Evolutionary conservation across 2,113 vertebrate genomes (phyloP), one percentile per base, ranked within the genome.

Genomic region (Sapajus apella): DNA sequence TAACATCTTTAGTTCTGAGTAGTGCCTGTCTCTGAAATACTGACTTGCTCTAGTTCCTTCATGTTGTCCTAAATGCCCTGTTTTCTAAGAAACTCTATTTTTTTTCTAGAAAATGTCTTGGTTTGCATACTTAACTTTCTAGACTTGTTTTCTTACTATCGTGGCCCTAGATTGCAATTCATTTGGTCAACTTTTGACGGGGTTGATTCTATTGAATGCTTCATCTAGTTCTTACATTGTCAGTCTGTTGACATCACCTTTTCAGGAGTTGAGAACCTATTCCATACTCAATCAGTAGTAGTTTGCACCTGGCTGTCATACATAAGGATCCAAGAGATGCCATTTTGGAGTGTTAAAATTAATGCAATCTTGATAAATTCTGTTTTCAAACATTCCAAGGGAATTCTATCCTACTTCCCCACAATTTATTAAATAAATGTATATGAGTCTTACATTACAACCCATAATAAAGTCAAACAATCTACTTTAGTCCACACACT

Each of bases 81-180:
- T 76, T 89, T 96, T 30, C 50, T 47, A 86, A 91, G 45, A 91
- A 97, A 85, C 1, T 64, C 37, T 81, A 50, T 23, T 77, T 82
- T 50, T 43, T 30, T 76, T 58, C 58, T 88, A 77, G 87, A 58
- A n/a, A 64, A 68, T 79, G 75, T 83, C 90, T 87, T 95, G 47
- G 35, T 4, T 70, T 93, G 13, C 0, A 20, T 17, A 64, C 12
- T 30, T 64, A 72, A 72, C 70, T 40, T 72, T 37, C n/a, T 40
- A 17, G 32, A 35, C 16, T 68, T n/a, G 16, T 17, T 83, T 76
- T 88, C 37, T 89, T 73, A 43, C 35, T 55, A 8, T 52, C 7
- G 30, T 3, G 8, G 5, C 13, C 83, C 17, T 79, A 77, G 64
- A 91, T 9, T 70, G 25, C 37, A 83, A 45, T 1, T 30, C 40